phyloP scores from a whole-genome alignment of 2,888 invertebrate species.

The Meteorus colon region DNA sequence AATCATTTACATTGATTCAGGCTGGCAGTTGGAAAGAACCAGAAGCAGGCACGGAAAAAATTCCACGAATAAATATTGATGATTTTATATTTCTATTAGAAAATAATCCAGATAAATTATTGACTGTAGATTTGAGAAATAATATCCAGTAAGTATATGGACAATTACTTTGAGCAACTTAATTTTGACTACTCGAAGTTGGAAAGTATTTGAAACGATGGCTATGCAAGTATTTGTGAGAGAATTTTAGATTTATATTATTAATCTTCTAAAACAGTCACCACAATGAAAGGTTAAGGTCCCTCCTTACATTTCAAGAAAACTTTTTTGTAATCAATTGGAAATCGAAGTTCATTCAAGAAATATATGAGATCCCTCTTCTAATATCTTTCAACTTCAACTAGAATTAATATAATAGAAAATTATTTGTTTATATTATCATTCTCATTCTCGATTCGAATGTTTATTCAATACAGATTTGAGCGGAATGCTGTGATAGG shows the following conservation, averaged over 20 bases:
- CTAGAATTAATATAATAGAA: too few species aligned
- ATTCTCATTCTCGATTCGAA: not conserved
- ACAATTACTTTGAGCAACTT: conserved; percentile 45
- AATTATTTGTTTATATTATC: too few species aligned
- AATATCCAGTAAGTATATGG: conserved; percentile 76
- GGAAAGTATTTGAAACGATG: too few species aligned
- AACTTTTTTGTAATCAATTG: too few species aligned
- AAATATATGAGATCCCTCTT: too few species aligned
- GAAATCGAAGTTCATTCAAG: too few species aligned
- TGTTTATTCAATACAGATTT: conserved; percentile 76
- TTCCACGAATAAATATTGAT: conserved; percentile 87
- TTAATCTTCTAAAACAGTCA: too few species aligned
- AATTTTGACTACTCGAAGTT: conserved; percentile 50
- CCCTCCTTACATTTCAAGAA: too few species aligned
- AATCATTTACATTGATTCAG: conserved; percentile 48
- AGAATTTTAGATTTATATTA: too few species aligned
- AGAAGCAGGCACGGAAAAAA: conserved; percentile 66
- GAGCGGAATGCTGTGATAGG: conserved; percentile 85
- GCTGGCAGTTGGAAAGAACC: conserved; percentile 65
- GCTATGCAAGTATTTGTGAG: too few species aligned
- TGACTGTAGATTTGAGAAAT: conserved; percentile 82
- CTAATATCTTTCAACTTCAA: too few species aligned
- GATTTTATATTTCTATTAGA: conserved; percentile 86
- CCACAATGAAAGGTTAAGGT: too few species aligned
- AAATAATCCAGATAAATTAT: conserved; percentile 75